These are phyloP conservation scores for Pluvianellus socialis DNA, from an alignment of 2,113 vertebrate genomes.

Conservation along the genomic window DNA sequence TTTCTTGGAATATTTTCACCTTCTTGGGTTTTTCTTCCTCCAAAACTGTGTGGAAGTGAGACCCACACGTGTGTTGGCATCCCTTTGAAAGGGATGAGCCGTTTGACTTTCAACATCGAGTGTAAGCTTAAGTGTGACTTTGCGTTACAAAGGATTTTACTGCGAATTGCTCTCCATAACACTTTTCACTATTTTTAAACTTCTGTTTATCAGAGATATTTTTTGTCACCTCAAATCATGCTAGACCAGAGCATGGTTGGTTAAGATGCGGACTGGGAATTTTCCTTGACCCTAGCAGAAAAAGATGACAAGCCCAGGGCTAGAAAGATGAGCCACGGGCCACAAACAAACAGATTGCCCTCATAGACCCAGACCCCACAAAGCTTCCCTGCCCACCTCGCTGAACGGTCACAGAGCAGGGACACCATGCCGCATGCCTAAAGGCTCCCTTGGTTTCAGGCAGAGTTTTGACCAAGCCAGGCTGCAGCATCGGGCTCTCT, in stretches of 20 bases:
- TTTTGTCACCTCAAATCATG: not conserved
- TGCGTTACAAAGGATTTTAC: not conserved
- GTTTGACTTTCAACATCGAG: not conserved
- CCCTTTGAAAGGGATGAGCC: not conserved
- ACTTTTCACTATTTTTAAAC: not conserved
- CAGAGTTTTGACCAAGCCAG: not conserved
- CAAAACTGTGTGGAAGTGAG: not conserved
- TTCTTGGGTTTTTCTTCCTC: not conserved
- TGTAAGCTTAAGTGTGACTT: not conserved
- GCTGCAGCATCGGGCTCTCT: not conserved
- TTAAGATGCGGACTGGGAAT: not conserved
- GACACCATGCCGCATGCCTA: not conserved
- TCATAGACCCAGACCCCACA: not conserved
- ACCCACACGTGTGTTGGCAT: not conserved
- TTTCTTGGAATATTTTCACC: not conserved
- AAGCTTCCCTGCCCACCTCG: not conserved
- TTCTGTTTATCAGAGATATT: not conserved
- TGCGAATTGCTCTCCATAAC: not conserved
- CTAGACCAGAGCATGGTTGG: not conserved
- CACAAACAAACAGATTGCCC: not conserved
- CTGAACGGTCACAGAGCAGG: not conserved
- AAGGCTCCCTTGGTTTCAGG: not conserved
- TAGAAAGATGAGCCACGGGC: not conserved
- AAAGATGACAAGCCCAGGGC: not conserved
- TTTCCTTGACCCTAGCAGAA: not conserved